Conservation (phyloP, 2,888 invertebrate genomes). For the Pilophorus perplexus region DNA sequence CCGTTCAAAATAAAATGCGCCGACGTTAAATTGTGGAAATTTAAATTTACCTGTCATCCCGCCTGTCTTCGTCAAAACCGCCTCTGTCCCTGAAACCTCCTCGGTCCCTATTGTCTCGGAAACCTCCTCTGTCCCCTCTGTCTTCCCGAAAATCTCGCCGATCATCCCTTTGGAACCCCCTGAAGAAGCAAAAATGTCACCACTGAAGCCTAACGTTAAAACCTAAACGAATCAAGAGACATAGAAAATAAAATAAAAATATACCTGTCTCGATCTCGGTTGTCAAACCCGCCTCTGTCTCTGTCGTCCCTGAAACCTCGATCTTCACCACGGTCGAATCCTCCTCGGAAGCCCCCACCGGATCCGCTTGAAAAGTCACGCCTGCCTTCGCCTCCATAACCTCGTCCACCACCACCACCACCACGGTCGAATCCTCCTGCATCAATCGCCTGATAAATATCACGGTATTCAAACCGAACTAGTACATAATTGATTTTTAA, state of each 20-base stretch:
- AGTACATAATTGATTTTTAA: background rate
- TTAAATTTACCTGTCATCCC: slow-evolving; percentile 18
- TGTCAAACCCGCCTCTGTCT: background rate
- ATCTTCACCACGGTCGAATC: slow-evolving; percentile 24
- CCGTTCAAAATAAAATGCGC: too few species aligned
- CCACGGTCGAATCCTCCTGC: slow-evolving; percentile 2
- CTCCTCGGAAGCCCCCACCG: slow-evolving; percentile 30
- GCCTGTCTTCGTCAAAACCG: slow-evolving; percentile 19
- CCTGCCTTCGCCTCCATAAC: slow-evolving; percentile 14
- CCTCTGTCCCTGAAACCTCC: slow-evolving; percentile 14
- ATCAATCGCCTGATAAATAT: too few species aligned
- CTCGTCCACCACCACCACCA: slow-evolving; percentile 13
- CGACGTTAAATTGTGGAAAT: too few species aligned
- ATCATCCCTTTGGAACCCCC: too few species aligned
- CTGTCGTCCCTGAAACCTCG: slow-evolving; percentile 18
- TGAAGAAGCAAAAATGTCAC: too few species aligned
- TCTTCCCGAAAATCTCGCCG: slow-evolving; percentile 37
- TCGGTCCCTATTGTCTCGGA: background rate
- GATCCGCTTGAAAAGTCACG: slow-evolving; percentile 31
- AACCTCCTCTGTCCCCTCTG: background rate
- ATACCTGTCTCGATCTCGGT: slow-evolving; percentile 6
- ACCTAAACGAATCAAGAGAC: too few species aligned
- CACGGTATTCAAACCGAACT: too few species aligned
- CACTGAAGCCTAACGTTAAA: background rate
- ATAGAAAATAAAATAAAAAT: too few species aligned